These are phyloP conservation scores for Theristicus caerulescens DNA, from an alignment of 2,113 vertebrate species.

Conservation along the genomic window DNA sequence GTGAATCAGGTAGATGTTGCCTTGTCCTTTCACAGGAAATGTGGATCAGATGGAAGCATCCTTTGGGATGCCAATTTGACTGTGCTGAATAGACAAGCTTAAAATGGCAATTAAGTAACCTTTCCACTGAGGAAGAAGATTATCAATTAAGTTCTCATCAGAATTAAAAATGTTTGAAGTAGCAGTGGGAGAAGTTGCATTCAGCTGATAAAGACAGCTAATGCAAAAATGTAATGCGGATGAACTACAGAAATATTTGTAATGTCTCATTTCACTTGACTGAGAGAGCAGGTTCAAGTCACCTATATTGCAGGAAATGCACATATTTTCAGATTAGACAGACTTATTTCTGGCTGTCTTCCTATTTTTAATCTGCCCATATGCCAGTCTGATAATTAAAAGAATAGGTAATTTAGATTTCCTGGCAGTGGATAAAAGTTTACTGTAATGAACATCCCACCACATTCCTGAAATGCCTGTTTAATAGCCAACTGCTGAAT, in stretches of 20 bases:
- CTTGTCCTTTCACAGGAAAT: background rate
- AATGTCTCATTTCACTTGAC: background rate
- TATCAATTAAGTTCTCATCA: background rate
- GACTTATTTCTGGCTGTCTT: constrained; percentile 20
- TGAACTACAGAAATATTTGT: background rate
- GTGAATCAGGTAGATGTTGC: background rate
- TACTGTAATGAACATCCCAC: constrained; percentile 14
- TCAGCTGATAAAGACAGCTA: background rate
- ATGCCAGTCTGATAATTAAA: constrained; percentile 32
- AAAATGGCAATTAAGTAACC: background rate
- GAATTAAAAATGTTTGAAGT: background rate
- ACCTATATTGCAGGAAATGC: background rate
- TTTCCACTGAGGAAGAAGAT: background rate
- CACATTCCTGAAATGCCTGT: constrained; percentile 15
- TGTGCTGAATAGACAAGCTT: background rate
- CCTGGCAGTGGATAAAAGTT: constrained; percentile 37
- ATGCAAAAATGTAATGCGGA: background rate
- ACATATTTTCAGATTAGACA: background rate
- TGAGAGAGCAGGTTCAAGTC: background rate
- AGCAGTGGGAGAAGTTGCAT: background rate
- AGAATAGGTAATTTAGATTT: constrained; percentile 51
- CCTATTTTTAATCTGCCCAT: constrained; percentile 38
- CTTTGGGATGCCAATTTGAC: background rate
- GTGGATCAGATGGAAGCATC: background rate
- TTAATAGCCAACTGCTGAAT: constrained; percentile 29